Conservation (phyloP, 2,888 invertebrate species). For the Noctua fimbriata region DNA sequence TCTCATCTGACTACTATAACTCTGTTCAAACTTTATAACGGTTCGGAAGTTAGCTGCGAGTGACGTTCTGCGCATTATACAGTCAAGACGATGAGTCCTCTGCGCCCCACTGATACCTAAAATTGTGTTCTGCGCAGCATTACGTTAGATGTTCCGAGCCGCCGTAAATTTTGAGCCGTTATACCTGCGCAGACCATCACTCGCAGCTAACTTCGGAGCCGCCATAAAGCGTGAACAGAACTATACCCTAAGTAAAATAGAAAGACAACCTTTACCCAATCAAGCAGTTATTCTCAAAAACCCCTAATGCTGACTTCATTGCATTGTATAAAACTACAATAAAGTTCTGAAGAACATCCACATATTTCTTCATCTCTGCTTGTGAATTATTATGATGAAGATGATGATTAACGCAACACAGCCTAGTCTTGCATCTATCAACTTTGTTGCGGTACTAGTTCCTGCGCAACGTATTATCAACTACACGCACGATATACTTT, state of each 20-base stretch:
- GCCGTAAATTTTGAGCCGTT: no score
- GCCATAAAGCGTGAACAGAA: no score
- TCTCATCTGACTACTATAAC: no score
- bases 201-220: no score
- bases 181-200: no score
- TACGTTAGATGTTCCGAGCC: no score
- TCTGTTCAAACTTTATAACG: no score
- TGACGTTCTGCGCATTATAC: no score
- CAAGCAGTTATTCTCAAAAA: not conserved
- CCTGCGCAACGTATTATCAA: constrained; percentile 40
- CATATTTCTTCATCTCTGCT: constrained; percentile 11
- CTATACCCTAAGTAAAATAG: not conserved
- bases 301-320: not conserved
- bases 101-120: no score
- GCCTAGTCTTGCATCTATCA: constrained; percentile 5
- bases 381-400: constrained; percentile 15
- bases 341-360: not conserved
- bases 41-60: no score
- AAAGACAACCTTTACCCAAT: not conserved
- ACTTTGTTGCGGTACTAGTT: constrained; percentile 21
- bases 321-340: not conserved
- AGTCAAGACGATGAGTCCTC: no score
- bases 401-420: constrained; percentile 21
- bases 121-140: no score
- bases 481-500: constrained; percentile 42